Base-by-base conservation (phyloP, 2,797 vertebrate species). In the Alouatta caraya region DNA sequence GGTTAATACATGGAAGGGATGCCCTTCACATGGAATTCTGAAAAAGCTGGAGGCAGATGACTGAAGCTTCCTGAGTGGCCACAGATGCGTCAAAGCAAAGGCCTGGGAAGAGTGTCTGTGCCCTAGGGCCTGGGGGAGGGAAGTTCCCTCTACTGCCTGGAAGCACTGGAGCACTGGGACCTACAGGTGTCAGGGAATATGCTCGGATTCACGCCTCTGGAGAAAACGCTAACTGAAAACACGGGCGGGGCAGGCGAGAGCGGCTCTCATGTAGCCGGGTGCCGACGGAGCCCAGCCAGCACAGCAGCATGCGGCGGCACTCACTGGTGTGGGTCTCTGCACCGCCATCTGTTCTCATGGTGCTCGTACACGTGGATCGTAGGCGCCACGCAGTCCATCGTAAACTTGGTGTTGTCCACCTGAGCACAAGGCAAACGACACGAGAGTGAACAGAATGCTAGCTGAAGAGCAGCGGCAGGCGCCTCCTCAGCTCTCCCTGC, bases 311-410 rank as follows among this genome's bases (percentile, higher is more conserved):
- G 17, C 28, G 9, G 2, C 3, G 0, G 42, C 97, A 99, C 99
- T 99, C 99, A 99, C 99, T 97, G 61, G 39, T 99, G 99, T 0
- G 99, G 99, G 96, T 99, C 99, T 98, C 99, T 99, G 99, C 99
- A 99, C 98, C 99, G 99, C 99, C 99, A 99, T 96, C 99, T 99
- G 98, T 99, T 99, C 98, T 99, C 99, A 0, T 99, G 99, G 93
- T 99, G 99, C 97, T 99, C 99, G 1, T 99, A 99, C 82, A 99
- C 99, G 0, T 99, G 98, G 93, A 99, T 99, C 26, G 99, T 99
- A 3, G 99, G 99, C 55, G 99, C 99, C 52, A 98, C 98, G 22
- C 99, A 99, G 98, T 99, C 99, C 98, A 99, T 99, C 0, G 99
- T 99, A 97, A 99, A 99, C 98, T 99, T 99, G 89, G 99, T 99